A percentile compares a stretch with the other conserved stretches of the same genome.
phyloP scores from a whole-genome alignment of 2,888 invertebrate species.

The Carpatolechia fugitivella region DNA sequence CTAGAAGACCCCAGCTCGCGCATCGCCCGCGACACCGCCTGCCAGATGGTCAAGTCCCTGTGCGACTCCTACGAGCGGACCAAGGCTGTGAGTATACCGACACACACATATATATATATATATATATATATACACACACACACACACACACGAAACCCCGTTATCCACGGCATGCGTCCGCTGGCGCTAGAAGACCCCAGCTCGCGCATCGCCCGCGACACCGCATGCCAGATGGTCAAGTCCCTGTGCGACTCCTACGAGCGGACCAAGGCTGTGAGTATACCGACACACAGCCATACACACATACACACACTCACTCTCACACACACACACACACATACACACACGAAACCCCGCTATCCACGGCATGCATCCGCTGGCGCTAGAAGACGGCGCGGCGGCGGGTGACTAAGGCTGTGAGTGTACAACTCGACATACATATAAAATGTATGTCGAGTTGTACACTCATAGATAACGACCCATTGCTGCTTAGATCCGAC shows the following conservation, averaged over 20 bases:
- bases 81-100: slow-evolving; percentile 66
- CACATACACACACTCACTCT: neutral
- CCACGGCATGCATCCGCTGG: slow-evolving; percentile 89
- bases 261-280: slow-evolving; percentile 68
- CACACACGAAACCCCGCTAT: slow-evolving; percentile 73
- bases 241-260: slow-evolving; percentile 84
- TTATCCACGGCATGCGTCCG: slow-evolving; percentile 76
- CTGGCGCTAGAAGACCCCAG: slow-evolving; percentile 87
- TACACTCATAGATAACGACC: too few species aligned
- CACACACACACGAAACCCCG: slow-evolving; percentile 52
- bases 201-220: slow-evolving; percentile 91
- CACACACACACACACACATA: too few species aligned
- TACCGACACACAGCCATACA: neutral
- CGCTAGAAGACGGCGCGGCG: slow-evolving; percentile 91
- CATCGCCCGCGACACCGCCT: slow-evolving; percentile 92
- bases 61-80: slow-evolving; percentile 80
- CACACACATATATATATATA: neutral
- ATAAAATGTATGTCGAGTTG: too few species aligned
- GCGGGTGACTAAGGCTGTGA: slow-evolving; percentile 82
- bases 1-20: slow-evolving; percentile 91
- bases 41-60: slow-evolving; percentile 91
- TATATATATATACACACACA: too few species aligned
- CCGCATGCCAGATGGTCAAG: slow-evolving; percentile 93
- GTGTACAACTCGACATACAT: too few species aligned
- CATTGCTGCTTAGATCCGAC: too few species aligned